Evolutionary conservation across 2,888 invertebrate species (phyloP).

Genomic region (Scaeva pyrastri): DNA sequence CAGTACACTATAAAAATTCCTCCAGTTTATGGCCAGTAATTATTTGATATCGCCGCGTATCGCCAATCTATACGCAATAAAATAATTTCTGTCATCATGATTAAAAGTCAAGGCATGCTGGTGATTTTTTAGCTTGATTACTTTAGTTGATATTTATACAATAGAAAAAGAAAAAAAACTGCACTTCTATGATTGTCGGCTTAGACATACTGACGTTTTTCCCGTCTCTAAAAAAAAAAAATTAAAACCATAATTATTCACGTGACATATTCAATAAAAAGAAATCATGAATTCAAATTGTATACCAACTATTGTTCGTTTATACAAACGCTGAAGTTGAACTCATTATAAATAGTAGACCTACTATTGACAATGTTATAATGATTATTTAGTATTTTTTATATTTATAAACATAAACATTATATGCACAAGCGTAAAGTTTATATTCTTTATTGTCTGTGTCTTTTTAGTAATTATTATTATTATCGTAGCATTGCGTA

Average conservation of each 20-base stretch:
- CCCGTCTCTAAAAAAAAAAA: slow-evolving; percentile 23
- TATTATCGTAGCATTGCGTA: slow-evolving; percentile 43
- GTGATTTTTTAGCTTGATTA: slow-evolving; percentile 11
- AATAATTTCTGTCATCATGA: slow-evolving; percentile 45
- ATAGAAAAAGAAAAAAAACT: slow-evolving; percentile 1
- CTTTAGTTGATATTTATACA: not conserved
- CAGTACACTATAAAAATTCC: not conserved
- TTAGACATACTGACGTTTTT: slow-evolving; percentile 39
- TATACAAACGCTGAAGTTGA: not conserved
- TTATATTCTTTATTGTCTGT: not conserved
- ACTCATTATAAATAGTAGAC: slow-evolving; percentile 23
- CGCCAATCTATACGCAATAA: slow-evolving; percentile 4
- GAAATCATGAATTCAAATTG: slow-evolving; percentile 12
- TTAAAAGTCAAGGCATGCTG: slow-evolving; percentile 57
- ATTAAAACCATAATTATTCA: slow-evolving; percentile 30
- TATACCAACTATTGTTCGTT: not conserved
- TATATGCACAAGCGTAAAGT: not conserved
- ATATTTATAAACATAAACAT: not conserved
- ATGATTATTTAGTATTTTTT: slow-evolving; percentile 8
- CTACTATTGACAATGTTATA: slow-evolving; percentile 21
- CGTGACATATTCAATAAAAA: slow-evolving; percentile 37
- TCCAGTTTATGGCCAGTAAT: slow-evolving; percentile 23
- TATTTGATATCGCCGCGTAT: not conserved
- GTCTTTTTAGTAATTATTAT: slow-evolving; percentile 20
- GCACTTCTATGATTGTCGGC: slow-evolving; percentile 12